Evolutionary conservation across 2,888 invertebrate species (phyloP), one percentile per base, ranked within the genome.

Genomic region (Luffia ferchaultella): DNA sequence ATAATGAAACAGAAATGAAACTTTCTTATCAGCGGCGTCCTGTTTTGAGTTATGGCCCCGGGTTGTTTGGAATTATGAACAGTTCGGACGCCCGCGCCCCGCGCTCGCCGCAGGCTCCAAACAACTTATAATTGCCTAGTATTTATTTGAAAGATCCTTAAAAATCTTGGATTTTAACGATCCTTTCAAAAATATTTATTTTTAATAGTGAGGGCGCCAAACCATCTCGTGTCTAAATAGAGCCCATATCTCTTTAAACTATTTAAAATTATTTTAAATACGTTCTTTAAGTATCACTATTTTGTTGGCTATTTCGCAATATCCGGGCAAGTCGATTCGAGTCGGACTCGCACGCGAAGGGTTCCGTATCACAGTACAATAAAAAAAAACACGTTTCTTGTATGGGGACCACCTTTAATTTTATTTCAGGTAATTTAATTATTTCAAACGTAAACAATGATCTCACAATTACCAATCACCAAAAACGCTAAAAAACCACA

Each of bases 21-120:
- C 73, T 80, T 80, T 74, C 78, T 83, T 83, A 83, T 83, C 83
- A 73, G 76, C 66, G 64, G 65, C 63, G 72, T 68, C 68, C 70
- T 67, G 76, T 72, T 79, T 72, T 82, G 80, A 83, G 68, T 75
- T 79, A 83, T 70, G 70, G 63, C 62, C 63, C 62, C 62, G 64
- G 73, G 68, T 74, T 73, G 66, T 67, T 68, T 65, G 64, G 63
- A 64, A 61, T 60, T 17, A 3, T n/a, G 16, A n/a, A 16, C 43
- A 43, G 43, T 43, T 17, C 43, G 17, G 43, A 43, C 43, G 30
- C 30, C 5, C 30, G 60, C 60, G 58, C 57, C 59, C 62, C 57
- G 50, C 18, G n/a, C 17, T 45, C 16, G 7, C 48, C 19, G 47
- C 41, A 12, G 19, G 20, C 46, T 30, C 42, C 42, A 45, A 20